These are phyloP conservation scores for Dione vanillae DNA, from an alignment of 2,888 invertebrate species.

Conservation along the genomic window DNA sequence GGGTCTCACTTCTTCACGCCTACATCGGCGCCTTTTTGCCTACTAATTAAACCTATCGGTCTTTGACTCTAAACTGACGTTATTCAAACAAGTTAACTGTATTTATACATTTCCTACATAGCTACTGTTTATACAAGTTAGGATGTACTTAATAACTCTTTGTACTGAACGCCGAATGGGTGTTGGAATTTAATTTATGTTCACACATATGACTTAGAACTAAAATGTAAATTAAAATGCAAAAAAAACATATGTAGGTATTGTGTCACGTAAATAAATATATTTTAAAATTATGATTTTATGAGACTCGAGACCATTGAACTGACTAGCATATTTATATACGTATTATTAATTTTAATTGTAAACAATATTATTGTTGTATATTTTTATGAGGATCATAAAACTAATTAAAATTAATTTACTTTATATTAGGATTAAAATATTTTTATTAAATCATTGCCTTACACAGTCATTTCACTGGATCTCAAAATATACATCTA, in stretches of 20 bases:
- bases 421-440: not conserved
- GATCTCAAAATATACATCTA: too few relatives aligned
- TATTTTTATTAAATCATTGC: too few relatives aligned
- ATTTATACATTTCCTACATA: constrained; percentile 39
- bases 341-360: not conserved
- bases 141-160: too few relatives aligned
- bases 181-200: not conserved
- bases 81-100: constrained; percentile 58
- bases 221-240: not conserved
- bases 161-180: constrained; percentile 25
- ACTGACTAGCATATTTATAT: not conserved
- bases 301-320: not conserved
- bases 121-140: constrained; percentile 41
- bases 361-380: not conserved
- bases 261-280: not conserved
- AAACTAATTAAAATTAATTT: not conserved
- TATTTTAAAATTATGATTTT: not conserved
- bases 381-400: not conserved
- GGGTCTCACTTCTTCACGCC: constrained; percentile 61
- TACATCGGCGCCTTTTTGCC: constrained; percentile 74
- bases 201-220: not conserved
- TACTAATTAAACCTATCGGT: constrained; percentile 79
- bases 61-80: constrained; percentile 69
- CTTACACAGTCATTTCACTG: too few relatives aligned
- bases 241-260: not conserved